phyloP scores from a whole-genome alignment of 1,140 invertebrate species.

The Reticulitermes speratus region DNA sequence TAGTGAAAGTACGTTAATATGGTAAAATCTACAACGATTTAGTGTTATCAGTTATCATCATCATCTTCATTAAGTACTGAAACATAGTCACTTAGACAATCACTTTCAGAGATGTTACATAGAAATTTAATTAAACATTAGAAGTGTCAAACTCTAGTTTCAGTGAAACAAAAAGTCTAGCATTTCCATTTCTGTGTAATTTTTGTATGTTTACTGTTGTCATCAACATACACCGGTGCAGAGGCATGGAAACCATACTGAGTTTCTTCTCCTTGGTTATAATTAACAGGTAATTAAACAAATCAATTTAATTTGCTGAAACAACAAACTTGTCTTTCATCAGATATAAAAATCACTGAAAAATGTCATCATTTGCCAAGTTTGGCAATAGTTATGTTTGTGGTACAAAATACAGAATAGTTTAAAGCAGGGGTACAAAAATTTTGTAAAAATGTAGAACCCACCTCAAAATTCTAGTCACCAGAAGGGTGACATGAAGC shows the following conservation, averaged over 20 bases:
- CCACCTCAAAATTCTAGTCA: no score
- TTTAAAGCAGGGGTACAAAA: neutral
- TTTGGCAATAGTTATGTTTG: neutral
- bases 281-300: neutral
- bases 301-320: neutral
- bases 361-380: neutral
- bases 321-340: neutral
- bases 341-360: neutral
- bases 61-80: neutral
- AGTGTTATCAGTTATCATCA: slow-evolving; percentile 7
- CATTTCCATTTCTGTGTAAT: neutral
- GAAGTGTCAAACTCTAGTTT: neutral
- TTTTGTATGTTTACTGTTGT: neutral
- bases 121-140: slow-evolving; percentile 4
- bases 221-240: neutral
- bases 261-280: slow-evolving; percentile 14
- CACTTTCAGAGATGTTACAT: slow-evolving; percentile 5
- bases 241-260: slow-evolving; percentile 14
- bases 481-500: no score
- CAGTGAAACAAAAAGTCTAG: neutral
- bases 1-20: neutral
- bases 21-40: neutral
- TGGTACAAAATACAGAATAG: neutral
- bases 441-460: no score
- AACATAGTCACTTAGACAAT: neutral